These are phyloP conservation scores for Cryptus viduatorius DNA, from an alignment of 2,888 invertebrate species.

Conservation along the genomic window DNA sequence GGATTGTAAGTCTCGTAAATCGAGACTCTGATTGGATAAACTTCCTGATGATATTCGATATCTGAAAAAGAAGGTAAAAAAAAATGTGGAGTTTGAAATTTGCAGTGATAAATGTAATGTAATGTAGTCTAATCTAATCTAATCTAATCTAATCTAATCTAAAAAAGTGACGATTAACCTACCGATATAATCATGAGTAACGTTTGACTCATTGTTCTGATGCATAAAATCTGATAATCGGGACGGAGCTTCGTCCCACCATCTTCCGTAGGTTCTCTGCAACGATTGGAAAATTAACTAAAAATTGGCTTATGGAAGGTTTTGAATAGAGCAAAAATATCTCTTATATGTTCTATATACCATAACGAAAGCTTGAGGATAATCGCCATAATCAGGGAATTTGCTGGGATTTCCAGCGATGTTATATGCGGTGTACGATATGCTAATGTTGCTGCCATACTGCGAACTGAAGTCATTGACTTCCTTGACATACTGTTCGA, in stretches of 20 bases:
- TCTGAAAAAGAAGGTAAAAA: constrained; percentile 83
- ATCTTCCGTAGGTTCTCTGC: constrained; percentile 93
- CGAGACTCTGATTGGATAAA: constrained; percentile 89
- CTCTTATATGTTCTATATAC: constrained; percentile 88
- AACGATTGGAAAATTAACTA: constrained; percentile 29
- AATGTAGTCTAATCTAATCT: background rate
- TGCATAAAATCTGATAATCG: constrained; percentile 90
- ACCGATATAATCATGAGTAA: constrained; percentile 94
- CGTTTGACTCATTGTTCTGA: constrained; percentile 89
- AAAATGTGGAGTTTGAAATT: background rate
- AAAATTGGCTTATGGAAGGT: background rate
- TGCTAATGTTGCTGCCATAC: constrained; percentile 95
- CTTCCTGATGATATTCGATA: constrained; percentile 89
- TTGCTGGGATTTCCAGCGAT: constrained; percentile 93
- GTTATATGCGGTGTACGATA: constrained; percentile 95
- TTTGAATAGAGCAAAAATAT: constrained; percentile 26
- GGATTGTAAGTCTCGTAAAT: constrained; percentile 95
- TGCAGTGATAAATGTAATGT: background rate
- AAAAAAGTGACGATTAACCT: constrained; percentile 74
- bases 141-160: background rate
- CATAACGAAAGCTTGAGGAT: constrained; percentile 95
- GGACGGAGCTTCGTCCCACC: constrained; percentile 94
- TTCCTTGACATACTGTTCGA: constrained; percentile 92
- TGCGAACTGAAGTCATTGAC: constrained; percentile 95
- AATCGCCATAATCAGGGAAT: constrained; percentile 96